A percentile compares a stretch with the other conserved stretches of the same genome.
These are phyloP conservation scores for Trichomycterus rosablanca DNA, from an alignment of 2,113 vertebrate species.

Conservation along the genomic window DNA sequence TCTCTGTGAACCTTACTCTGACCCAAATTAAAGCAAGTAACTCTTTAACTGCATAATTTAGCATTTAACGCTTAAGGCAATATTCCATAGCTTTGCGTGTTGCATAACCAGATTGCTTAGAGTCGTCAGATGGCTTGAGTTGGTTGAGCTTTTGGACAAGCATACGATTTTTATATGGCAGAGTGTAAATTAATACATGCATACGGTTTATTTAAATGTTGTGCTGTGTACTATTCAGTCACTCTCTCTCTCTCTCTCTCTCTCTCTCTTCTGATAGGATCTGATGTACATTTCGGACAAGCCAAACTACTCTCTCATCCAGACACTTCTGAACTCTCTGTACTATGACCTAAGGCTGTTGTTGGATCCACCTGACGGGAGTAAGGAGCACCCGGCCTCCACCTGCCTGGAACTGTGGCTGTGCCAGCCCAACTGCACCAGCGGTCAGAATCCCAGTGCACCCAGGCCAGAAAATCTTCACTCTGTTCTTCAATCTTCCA, in stretches of 20 bases:
- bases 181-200: too few relatives aligned
- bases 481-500: too few relatives aligned
- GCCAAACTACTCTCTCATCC: conserved; percentile 63
- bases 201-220: too few relatives aligned
- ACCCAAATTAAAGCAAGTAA: conserved; percentile 69
- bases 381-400: conserved; percentile 71
- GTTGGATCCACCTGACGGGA: conserved; percentile 75
- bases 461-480: too few relatives aligned
- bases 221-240: too few relatives aligned
- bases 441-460: conserved; percentile 61
- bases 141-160: too few relatives aligned
- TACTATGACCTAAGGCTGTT: conserved; percentile 70
- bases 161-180: not conserved
- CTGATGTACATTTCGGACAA: conserved; percentile 70
- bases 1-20: conserved; percentile 58
- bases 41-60: not conserved
- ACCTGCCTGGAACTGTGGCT: conserved; percentile 84
- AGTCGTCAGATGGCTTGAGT: too few relatives aligned
- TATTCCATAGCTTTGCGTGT: too few relatives aligned
- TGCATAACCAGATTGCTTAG: too few relatives aligned
- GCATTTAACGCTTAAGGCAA: not conserved
- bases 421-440: conserved; percentile 70
- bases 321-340: conserved; percentile 70
- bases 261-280: conserved; percentile 52
- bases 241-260: too few relatives aligned